phyloP scores from a whole-genome alignment of 2,888 invertebrate species.

The Ceriagrion tenellum region DNA sequence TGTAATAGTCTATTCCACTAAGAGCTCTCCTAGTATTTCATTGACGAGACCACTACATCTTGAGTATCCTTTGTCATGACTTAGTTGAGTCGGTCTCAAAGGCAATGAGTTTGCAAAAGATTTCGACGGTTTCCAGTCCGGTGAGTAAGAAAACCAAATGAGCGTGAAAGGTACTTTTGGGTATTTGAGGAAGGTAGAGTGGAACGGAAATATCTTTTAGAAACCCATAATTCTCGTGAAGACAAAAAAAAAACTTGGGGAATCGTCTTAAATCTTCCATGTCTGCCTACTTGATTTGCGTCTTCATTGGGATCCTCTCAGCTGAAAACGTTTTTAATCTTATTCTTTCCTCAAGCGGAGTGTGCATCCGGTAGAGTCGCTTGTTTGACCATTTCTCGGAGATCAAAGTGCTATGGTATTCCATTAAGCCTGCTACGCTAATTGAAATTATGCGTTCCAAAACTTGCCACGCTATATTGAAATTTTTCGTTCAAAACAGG shows the following conservation, averaged over 20 bases:
- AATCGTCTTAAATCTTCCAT: not conserved
- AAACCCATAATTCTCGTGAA: not conserved
- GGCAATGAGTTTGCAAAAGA: not conserved
- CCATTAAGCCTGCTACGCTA: no score
- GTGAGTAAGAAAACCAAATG: not conserved
- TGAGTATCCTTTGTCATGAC: not conserved
- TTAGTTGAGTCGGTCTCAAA: not conserved
- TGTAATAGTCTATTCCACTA: not conserved
- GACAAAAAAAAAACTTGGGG: not conserved
- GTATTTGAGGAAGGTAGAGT: not conserved
- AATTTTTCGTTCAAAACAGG: no score
- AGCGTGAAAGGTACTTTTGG: not conserved
- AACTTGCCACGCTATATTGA: no score
- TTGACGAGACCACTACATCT: not conserved
- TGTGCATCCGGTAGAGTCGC: no score
- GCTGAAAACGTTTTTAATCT: no score
- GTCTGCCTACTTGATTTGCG: not conserved
- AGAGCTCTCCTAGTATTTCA: not conserved
- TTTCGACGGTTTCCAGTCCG: not conserved
- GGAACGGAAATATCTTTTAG: not conserved
- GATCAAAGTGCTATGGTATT: no score
- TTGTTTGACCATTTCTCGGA: no score
- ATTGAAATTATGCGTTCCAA: no score
- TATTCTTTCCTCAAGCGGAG: no score
- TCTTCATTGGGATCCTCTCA: not conserved